Evolutionary conservation across 2,113 vertebrate species (phyloP).

Genomic region (Misgurnus mizolepis): DNA sequence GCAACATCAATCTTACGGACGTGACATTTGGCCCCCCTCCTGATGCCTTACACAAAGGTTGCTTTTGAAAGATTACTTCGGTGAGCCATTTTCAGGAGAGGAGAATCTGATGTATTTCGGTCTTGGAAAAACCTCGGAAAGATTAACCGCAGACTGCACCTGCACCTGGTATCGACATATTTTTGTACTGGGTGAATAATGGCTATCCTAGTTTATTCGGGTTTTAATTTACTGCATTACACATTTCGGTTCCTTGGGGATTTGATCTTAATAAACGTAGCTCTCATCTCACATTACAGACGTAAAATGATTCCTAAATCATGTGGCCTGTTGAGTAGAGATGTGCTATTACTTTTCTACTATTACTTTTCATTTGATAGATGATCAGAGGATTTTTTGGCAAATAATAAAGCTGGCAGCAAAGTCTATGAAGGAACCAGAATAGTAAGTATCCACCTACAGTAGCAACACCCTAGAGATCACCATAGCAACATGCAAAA

Average conservation of each 20-base stretch:
- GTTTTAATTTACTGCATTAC: slow-evolving; percentile 29
- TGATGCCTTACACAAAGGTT: slow-evolving; percentile 37
- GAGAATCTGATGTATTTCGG: slow-evolving; percentile 31
- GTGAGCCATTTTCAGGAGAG: slow-evolving; percentile 24
- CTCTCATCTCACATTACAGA: background rate
- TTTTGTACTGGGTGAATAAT: slow-evolving; percentile 40
- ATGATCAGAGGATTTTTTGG: background rate
- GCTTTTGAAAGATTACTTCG: slow-evolving; percentile 35
- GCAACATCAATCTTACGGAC: slow-evolving; percentile 43
- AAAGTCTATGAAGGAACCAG: background rate
- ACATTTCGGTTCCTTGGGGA: background rate
- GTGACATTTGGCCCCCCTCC: slow-evolving; percentile 29
- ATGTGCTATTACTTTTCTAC: background rate
- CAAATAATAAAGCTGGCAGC: background rate
- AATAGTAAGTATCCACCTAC: no score
- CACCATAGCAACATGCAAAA: no score
- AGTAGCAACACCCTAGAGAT: no score
- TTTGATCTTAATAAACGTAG: background rate
- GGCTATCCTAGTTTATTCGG: slow-evolving; percentile 16
- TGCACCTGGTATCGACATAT: slow-evolving; percentile 38
- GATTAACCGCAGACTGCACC: slow-evolving; percentile 41
- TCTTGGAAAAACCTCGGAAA: slow-evolving; percentile 14
- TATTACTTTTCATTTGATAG: no score
- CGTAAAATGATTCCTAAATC: background rate
- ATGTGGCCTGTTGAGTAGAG: background rate